phyloP scores from a whole-genome alignment of 1,140 invertebrate genomes.

The Euschistus heros region DNA sequence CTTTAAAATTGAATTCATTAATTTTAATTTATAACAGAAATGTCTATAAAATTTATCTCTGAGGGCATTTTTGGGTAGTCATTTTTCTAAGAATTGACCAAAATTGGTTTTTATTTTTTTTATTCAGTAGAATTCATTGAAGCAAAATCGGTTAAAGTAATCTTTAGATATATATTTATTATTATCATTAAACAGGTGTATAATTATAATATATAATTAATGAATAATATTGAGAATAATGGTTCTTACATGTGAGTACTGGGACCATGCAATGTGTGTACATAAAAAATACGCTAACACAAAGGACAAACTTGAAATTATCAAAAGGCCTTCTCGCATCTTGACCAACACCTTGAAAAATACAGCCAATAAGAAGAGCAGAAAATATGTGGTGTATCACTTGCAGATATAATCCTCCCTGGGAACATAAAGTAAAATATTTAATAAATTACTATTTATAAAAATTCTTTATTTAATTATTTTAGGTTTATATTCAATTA shows the following conservation, averaged over 20 bases:
- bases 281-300: constrained; percentile 47
- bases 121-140: too few relatives aligned
- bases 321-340: constrained; percentile 40
- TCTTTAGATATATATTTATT: too few relatives aligned
- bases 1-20: too few relatives aligned
- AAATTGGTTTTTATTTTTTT: too few relatives aligned
- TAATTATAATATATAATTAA: neutral
- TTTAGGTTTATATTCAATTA: neutral
- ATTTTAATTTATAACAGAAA: too few relatives aligned
- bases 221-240: neutral
- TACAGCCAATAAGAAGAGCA: constrained; percentile 41
- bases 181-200: too few relatives aligned
- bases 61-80: too few relatives aligned
- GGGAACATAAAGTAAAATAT: constrained; percentile 21
- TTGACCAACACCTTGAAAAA: constrained; percentile 45
- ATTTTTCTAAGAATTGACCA: too few relatives aligned
- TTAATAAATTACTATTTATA: neutral
- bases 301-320: constrained; percentile 48
- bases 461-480: neutral
- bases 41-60: too few relatives aligned
- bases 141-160: too few relatives aligned
- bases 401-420: constrained; percentile 44
- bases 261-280: constrained; percentile 50
- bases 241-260: constrained; percentile 44
- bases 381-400: constrained; percentile 43